phyloP scores from a whole-genome alignment of 2,888 invertebrate species.

The Gibbula magus region DNA sequence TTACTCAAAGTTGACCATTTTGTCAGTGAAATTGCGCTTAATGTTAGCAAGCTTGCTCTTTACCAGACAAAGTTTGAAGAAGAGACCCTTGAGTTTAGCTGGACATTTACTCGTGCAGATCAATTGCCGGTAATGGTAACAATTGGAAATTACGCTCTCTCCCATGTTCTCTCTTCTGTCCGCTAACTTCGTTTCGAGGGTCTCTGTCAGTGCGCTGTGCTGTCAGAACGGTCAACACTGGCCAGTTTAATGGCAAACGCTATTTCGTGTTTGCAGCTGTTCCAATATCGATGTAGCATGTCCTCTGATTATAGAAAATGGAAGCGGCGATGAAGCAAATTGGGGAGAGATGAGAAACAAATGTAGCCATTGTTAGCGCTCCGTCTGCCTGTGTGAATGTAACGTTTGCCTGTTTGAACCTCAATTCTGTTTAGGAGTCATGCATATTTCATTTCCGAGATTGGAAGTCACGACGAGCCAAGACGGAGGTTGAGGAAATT shows the following conservation, averaged over 20 bases:
- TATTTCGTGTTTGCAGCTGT: background rate
- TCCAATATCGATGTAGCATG: background rate
- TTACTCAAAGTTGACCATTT: slow-evolving; percentile 21
- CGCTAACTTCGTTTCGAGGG: background rate
- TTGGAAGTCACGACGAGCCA: background rate
- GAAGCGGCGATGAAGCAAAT: background rate
- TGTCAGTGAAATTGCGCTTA: slow-evolving; percentile 11
- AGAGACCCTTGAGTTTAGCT: background rate
- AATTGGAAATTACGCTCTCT: background rate
- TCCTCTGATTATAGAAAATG: slow-evolving; percentile 1
- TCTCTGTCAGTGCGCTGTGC: background rate
- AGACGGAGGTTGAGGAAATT: background rate
- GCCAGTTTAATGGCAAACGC: background rate
- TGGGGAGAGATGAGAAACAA: slow-evolving; percentile 3
- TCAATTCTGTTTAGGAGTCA: slow-evolving; percentile 3
- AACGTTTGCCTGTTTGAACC: background rate
- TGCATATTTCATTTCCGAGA: slow-evolving; percentile 13
- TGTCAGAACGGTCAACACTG: background rate
- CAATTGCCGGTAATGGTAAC: slow-evolving; percentile 3
- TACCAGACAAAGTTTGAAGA: slow-evolving; percentile 5
- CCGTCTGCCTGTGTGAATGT: background rate
- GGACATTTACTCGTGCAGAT: slow-evolving; percentile 1
- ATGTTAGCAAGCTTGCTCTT: slow-evolving; percentile 13
- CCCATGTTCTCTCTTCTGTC: background rate
- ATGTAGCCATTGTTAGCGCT: background rate